A percentile compares a stretch with the other conserved stretches of the same genome.
These are phyloP conservation scores for Seladonia tumulorum DNA, from an alignment of 2,888 invertebrate genomes.

Conservation along the genomic window DNA sequence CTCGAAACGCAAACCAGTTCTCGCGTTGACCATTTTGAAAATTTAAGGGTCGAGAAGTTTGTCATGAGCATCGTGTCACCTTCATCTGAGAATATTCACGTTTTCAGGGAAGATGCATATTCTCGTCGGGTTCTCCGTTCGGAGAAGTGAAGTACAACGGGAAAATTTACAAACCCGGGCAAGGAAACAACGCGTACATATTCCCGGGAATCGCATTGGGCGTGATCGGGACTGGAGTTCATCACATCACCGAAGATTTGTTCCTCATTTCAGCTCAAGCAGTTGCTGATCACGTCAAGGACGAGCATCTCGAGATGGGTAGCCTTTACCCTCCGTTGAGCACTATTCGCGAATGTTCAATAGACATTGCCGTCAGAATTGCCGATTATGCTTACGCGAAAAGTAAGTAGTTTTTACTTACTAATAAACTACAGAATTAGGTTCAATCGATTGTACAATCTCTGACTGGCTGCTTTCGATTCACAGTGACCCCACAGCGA, in stretches of 20 bases:
- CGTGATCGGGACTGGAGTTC: conserved; percentile 95
- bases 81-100: conserved; percentile 61
- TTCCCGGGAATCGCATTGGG: conserved; percentile 98
- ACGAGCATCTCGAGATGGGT: conserved; percentile 92
- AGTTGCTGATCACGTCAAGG: conserved; percentile 93
- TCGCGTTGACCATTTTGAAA: not conserved
- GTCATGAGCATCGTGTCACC: not conserved
- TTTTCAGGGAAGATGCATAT: conserved; percentile 95
- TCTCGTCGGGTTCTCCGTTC: conserved; percentile 98
- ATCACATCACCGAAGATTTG: conserved; percentile 96
- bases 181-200: conserved; percentile 99
- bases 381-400: conserved; percentile 95
- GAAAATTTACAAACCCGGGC: conserved; percentile 94
- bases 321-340: conserved; percentile 96
- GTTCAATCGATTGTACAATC: no score
- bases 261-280: conserved; percentile 98
- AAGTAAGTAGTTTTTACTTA: conserved; percentile 85
- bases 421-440: not conserved
- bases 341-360: conserved; percentile 94
- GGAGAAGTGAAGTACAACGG: conserved; percentile 92
- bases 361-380: conserved; percentile 94
- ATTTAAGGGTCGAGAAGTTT: no score
- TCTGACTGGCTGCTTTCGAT: no score
- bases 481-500: no score
- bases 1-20: not conserved